A percentile compares a stretch with the other conserved stretches of the same genome.
Evolutionary conservation across 2,113 vertebrate genomes (phyloP).

Genomic region (Bostrychus sinensis): DNA sequence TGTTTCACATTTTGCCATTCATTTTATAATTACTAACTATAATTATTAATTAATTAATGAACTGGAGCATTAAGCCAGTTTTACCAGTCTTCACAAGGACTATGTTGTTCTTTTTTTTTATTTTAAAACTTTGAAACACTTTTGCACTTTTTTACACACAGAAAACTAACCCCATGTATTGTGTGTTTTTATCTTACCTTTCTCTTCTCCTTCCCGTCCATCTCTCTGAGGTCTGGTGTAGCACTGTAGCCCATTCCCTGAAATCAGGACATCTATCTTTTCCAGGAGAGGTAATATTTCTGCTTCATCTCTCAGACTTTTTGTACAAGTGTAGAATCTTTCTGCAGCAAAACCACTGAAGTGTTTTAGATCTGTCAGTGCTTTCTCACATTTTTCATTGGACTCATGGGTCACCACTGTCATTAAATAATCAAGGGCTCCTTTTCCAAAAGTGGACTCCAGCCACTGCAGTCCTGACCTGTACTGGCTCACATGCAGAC

Average conservation of each 20-base stretch:
- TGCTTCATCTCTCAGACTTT: slow-evolving; percentile 15
- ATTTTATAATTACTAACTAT: too few species aligned
- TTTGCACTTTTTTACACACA: too few species aligned
- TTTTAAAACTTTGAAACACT: too few species aligned
- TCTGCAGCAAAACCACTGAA: slow-evolving; percentile 23
- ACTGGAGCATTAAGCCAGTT: too few species aligned
- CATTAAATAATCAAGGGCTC: slow-evolving; percentile 17
- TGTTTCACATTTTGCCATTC: too few species aligned
- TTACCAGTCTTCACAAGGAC: too few species aligned
- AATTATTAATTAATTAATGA: too few species aligned
- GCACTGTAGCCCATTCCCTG: slow-evolving; percentile 3
- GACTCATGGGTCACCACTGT: slow-evolving; percentile 31
- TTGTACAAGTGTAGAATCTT: slow-evolving; percentile 29
- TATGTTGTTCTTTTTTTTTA: too few species aligned
- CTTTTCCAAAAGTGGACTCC: slow-evolving; percentile 29
- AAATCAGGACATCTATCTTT: slow-evolving; percentile 40
- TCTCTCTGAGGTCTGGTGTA: background rate
- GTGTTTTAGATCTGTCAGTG: slow-evolving; percentile 23
- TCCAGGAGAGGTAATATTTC: slow-evolving; percentile 24
- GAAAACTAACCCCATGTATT: too few species aligned
- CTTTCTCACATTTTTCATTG: slow-evolving; percentile 27
- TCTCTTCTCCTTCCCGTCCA: background rate
- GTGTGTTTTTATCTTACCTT: too few species aligned
- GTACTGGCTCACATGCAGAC: slow-evolving; percentile 20
- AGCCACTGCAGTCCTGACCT: slow-evolving; percentile 21